Evolutionary conservation across 1,140 invertebrate species (phyloP), one percentile per base, ranked within the genome.

Genomic region (Trachymyrmex cornetzi): DNA sequence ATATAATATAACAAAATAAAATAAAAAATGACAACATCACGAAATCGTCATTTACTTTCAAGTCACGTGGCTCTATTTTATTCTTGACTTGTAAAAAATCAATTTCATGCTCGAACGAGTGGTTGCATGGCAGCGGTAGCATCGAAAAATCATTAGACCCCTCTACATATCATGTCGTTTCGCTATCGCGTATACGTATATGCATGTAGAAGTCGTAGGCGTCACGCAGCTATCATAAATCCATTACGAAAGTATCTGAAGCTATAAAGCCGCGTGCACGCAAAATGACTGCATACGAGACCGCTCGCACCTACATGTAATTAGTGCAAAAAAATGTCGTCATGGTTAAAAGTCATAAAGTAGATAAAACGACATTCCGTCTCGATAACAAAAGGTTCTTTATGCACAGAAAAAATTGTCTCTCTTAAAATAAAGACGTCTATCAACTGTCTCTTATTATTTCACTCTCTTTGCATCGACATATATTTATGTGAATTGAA

Each of bases 71-170:
- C 34, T 6, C 14, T 44, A 50, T 81, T 81, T 81, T 81, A 67
- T 44, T 57, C 34, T 81, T 53, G 50, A 19, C 55, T 61, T 57
- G 64, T 75, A 86, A 90, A 86, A 88, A 90, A 88, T 81, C 61
- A 59, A 89, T 90, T 88, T 89, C 66, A 74, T 84, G 86, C 86
- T 74, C 71, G 88, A 88, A 66, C 71, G 71, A 88, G 67, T 63
- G 67, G 87, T 85, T 80, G 66, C 80, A 30, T 24, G 57, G n/a
- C 64, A 59, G 57, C 61, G 59, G 66, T 53, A 72, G 87, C 81
- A 89, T 89, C 87, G 81, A 77, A 88, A 89, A 88, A 89, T 89
- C 88, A 89, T 89, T 89, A 88, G 55, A 57, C 81, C 27, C 57
- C 53, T 57, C 88, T 82, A 67, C 69, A 55, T 57, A 27, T 67